Evolutionary conservation across 1,140 invertebrate species (phyloP).

Genomic region (Tetramorium simillimum): DNA sequence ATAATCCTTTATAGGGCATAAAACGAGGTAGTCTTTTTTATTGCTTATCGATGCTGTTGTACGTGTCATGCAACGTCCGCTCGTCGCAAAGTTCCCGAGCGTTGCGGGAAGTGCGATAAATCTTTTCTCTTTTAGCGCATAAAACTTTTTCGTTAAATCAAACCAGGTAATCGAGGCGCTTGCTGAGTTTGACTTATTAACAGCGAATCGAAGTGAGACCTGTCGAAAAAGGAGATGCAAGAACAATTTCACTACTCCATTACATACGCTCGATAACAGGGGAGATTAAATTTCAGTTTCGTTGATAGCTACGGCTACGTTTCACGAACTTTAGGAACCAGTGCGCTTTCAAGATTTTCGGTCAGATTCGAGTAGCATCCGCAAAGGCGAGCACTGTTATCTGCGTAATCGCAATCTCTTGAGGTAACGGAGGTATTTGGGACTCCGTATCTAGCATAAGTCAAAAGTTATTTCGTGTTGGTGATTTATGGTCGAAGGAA

Average conservation of each 20-base stretch:
- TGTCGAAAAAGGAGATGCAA: slow-evolving; percentile 27
- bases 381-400: slow-evolving; percentile 12
- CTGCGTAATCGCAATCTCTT: slow-evolving; percentile 19
- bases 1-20: slow-evolving; percentile 56
- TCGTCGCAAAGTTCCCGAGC: slow-evolving; percentile 18
- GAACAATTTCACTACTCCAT: slow-evolving; percentile 54
- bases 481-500: slow-evolving; percentile 28
- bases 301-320: slow-evolving; percentile 41
- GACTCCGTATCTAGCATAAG: neutral
- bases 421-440: neutral
- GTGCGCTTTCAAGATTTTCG: slow-evolving; percentile 39
- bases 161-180: slow-evolving; percentile 52
- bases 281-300: slow-evolving; percentile 47
- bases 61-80: slow-evolving; percentile 47
- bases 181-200: slow-evolving; percentile 53
- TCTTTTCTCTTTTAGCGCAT: slow-evolving; percentile 50
- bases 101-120: slow-evolving; percentile 47
- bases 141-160: slow-evolving; percentile 61
- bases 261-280: slow-evolving; percentile 52
- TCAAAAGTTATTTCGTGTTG: slow-evolving; percentile 45
- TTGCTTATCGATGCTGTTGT: slow-evolving; percentile 47
- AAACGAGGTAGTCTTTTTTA: slow-evolving; percentile 54
- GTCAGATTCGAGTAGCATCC: slow-evolving; percentile 40
- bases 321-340: slow-evolving; percentile 30
- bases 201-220: slow-evolving; percentile 47